Evolutionary conservation across 2,888 invertebrate species (phyloP).

Genomic region (Trichogramma dendrolimi): DNA sequence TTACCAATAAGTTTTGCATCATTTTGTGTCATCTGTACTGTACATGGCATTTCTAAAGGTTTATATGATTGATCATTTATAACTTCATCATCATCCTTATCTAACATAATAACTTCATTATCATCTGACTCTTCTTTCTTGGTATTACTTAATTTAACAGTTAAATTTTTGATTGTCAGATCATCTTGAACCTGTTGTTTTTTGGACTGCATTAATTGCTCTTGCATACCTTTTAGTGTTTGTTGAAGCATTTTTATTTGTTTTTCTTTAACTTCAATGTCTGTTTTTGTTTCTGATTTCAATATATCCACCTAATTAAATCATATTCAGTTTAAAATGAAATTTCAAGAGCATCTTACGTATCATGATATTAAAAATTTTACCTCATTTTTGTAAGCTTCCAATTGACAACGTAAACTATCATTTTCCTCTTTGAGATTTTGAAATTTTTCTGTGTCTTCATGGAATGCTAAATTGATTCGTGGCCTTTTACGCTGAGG

Average conservation of each 20-base stretch:
- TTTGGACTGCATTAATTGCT: conserved; percentile 59
- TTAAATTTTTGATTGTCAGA: conserved; percentile 55
- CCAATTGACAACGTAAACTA: conserved; percentile 81
- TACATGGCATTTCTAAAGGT: conserved; percentile 37
- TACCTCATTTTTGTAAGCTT: conserved; percentile 87
- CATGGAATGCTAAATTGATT: conserved; percentile 38
- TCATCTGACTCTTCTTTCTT: conserved; percentile 50
- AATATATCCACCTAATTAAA: conserved; percentile 66
- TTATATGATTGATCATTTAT: conserved; percentile 47
- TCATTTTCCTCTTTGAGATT: conserved; percentile 78
- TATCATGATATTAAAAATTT: conserved; percentile 1
- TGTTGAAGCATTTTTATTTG: conserved; percentile 73
- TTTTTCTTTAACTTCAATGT: conserved; percentile 78
- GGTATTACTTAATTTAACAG: conserved; percentile 46
- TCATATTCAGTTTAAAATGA: background rate
- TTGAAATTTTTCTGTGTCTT: conserved; percentile 44
- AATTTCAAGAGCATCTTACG: background rate
- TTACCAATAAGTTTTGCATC: conserved; percentile 75
- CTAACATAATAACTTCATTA: conserved; percentile 54
- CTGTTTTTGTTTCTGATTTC: conserved; percentile 73
- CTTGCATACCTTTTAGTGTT: conserved; percentile 61
- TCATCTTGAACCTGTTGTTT: conserved; percentile 58
- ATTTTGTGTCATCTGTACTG: conserved; percentile 53
- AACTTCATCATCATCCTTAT: conserved; percentile 49
- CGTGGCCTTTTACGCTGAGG: conserved; percentile 47